Conservation (phyloP, 2,113 vertebrate genomes). For the Aptenodytes forsteri region DNA sequence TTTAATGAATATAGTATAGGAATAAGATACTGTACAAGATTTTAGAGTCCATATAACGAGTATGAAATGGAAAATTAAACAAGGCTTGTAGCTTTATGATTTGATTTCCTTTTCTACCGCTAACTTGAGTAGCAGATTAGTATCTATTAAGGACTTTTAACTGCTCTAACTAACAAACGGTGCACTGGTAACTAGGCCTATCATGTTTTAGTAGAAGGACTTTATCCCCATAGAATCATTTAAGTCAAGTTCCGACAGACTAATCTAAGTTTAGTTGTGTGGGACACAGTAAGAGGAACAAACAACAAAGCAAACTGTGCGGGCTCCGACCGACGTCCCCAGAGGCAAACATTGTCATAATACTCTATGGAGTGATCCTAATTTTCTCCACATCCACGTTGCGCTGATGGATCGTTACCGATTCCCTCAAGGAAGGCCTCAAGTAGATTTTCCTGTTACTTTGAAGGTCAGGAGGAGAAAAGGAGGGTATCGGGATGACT, state of each 20-base stretch:
- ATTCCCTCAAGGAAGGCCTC: background rate
- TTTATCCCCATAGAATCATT: background rate
- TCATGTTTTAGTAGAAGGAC: background rate
- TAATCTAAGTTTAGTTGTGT: background rate
- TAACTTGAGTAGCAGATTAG: constrained; percentile 9
- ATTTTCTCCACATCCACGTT: background rate
- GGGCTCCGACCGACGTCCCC: background rate
- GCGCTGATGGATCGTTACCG: background rate
- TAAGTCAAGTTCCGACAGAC: background rate
- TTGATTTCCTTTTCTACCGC: constrained; percentile 20
- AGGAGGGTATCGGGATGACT: background rate
- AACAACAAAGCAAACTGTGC: background rate
- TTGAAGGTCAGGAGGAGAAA: background rate
- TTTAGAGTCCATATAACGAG: background rate
- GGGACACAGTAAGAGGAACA: background rate
- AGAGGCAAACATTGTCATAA: background rate
- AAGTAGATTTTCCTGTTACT: background rate
- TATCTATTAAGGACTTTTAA: background rate
- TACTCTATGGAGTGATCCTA: background rate
- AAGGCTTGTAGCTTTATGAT: background rate
- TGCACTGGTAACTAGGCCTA: background rate
- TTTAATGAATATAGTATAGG: background rate
- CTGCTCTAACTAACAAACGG: background rate
- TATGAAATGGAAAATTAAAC: constrained; percentile 27
- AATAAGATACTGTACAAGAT: background rate